Percentiles rank a stretch among this genome's conserved stretches.
Conservation (phyloP, 1,140 invertebrate species). For the Linepithema humile region DNA sequence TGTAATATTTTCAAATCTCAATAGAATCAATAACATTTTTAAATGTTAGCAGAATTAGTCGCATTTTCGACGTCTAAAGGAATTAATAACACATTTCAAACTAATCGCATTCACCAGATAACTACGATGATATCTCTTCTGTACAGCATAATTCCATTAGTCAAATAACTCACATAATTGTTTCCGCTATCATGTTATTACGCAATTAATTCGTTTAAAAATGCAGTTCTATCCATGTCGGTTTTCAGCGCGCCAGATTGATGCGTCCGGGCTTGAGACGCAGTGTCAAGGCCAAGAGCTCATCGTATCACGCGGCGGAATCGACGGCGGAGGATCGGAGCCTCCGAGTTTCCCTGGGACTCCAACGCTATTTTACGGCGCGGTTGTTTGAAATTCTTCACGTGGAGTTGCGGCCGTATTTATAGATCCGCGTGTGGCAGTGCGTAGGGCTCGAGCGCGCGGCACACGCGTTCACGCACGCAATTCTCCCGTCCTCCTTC, state of each 20-base stretch:
- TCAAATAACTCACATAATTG: neutral
- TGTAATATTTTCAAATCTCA: neutral
- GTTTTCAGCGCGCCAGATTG: conserved; percentile 6
- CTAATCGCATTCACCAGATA: neutral
- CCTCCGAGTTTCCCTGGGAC: conserved; percentile 1
- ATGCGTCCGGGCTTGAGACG: neutral
- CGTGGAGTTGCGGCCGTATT: conserved; percentile 66
- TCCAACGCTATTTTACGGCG: conserved; percentile 65
- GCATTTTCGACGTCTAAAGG: too few relatives aligned
- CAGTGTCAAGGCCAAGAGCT: conserved; percentile 46
- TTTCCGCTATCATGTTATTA: neutral
- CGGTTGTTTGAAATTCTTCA: conserved; percentile 72
- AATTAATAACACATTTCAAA: neutral
- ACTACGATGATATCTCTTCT: neutral
- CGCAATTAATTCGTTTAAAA: neutral
- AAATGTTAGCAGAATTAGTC: neutral
- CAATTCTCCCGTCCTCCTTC: conserved; percentile 13
- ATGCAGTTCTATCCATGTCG: neutral
- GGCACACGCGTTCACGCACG: conserved; percentile 57
- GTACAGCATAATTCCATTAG: neutral
- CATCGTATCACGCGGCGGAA: neutral
- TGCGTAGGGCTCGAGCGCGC: conserved; percentile 39
- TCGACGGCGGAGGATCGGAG: conserved; percentile 10
- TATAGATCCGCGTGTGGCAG: conserved; percentile 63
- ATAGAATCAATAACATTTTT: too few relatives aligned